Conservation (phyloP, 2,888 invertebrate species). For the Epirrita christyi region DNA sequence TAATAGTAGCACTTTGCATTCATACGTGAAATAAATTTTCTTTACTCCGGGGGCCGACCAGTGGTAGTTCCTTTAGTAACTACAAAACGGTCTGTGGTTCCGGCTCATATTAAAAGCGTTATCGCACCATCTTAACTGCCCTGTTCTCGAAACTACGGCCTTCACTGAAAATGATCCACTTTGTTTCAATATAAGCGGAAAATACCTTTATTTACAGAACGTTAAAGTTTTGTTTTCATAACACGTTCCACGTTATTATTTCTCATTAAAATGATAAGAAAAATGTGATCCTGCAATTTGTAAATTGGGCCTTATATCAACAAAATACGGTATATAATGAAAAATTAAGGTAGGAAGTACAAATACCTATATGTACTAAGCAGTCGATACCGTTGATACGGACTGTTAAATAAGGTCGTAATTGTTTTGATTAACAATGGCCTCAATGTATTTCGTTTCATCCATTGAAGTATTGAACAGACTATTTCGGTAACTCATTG, state of each 20-base stretch:
- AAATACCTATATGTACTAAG: background rate
- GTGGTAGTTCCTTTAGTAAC: constrained; percentile 14
- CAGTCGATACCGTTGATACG: too few species aligned
- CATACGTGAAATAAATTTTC: constrained; percentile 21
- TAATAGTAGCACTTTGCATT: constrained; percentile 21
- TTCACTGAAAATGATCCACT: constrained; percentile 77
- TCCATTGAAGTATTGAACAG: background rate
- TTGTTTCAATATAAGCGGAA: constrained; percentile 54
- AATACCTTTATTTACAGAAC: constrained; percentile 46
- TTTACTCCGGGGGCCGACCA: constrained; percentile 18
- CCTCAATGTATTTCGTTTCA: background rate
- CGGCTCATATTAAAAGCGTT: constrained; percentile 82
- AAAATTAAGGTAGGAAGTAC: background rate
- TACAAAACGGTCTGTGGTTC: constrained; percentile 54
- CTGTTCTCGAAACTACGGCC: constrained; percentile 78
- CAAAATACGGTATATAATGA: constrained; percentile 33
- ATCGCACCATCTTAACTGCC: constrained; percentile 81
- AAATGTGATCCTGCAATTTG: constrained; percentile 52
- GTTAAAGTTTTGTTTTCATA: constrained; percentile 47
- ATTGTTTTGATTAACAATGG: background rate
- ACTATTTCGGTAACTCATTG: too few species aligned
- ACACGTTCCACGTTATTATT: constrained; percentile 54
- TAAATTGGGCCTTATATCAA: constrained; percentile 50
- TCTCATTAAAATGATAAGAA: constrained; percentile 81
- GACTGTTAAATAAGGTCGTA: background rate